These are phyloP conservation scores for Austrolebias charrua DNA, from an alignment of 2,797 vertebrate species.

Conservation along the genomic window DNA sequence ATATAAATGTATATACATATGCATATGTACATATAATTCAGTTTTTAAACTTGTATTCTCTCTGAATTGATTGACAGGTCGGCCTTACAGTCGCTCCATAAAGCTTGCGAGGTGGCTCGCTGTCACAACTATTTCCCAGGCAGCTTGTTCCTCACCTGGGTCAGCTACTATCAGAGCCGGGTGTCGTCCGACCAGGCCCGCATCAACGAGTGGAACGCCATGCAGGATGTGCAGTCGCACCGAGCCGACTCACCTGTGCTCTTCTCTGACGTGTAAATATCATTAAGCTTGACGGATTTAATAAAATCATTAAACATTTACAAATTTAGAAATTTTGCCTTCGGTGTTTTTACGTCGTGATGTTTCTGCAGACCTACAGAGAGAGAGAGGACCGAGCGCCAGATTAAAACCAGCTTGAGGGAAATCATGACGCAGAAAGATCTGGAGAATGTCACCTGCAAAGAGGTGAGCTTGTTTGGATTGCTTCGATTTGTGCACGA, in stretches of 20 bases:
- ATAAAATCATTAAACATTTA: background rate
- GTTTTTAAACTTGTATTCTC: background rate
- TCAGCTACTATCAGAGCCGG: slow-evolving; percentile 97
- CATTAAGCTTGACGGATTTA: background rate
- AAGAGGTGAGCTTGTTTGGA: slow-evolving; percentile 80
- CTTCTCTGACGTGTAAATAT: slow-evolving; percentile 90
- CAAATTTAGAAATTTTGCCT: background rate
- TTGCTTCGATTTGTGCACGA: background rate
- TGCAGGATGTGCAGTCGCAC: slow-evolving; percentile 96
- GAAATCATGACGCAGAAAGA: slow-evolving; percentile 99
- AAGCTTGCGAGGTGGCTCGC: slow-evolving; percentile 94
- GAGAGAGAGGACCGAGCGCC: slow-evolving; percentile 90
- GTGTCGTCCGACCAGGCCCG: slow-evolving; percentile 92
- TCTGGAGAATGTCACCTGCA: slow-evolving; percentile 95
- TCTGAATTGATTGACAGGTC: slow-evolving; percentile 79
- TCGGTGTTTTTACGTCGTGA: background rate
- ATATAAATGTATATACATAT: too few species aligned
- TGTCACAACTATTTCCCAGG: slow-evolving; percentile 97
- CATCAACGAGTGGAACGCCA: slow-evolving; percentile 98
- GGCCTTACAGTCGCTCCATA: slow-evolving; percentile 95
- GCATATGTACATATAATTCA: too few species aligned
- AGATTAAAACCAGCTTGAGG: slow-evolving; percentile 91
- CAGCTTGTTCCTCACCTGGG: slow-evolving; percentile 97
- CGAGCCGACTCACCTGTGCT: slow-evolving; percentile 94
- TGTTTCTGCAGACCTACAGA: slow-evolving; percentile 88